Evolutionary conservation across 2,113 vertebrate genomes (phyloP).

Genomic region (Cinclus cinclus): DNA sequence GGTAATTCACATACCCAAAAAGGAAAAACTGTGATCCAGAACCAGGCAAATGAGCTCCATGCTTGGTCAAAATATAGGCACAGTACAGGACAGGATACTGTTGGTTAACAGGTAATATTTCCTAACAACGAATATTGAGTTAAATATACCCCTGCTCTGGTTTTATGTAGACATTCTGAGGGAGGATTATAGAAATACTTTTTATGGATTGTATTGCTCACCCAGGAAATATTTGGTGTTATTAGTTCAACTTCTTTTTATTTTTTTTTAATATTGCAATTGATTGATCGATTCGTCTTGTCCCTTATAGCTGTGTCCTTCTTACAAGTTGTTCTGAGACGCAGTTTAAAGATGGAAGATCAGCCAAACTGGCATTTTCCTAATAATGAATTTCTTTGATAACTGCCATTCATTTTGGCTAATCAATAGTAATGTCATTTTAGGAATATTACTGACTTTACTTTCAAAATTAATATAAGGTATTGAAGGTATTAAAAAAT

Average conservation of each 20-base stretch:
- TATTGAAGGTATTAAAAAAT: background rate
- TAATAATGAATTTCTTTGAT: background rate
- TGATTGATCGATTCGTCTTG: background rate
- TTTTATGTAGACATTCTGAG: background rate
- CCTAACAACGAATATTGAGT: background rate
- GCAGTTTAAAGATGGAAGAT: background rate
- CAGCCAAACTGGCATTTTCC: background rate
- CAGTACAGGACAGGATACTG: background rate
- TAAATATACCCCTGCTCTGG: background rate
- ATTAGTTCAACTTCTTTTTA: background rate
- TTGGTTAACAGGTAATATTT: background rate
- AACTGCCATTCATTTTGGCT: background rate
- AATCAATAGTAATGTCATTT: background rate
- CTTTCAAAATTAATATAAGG: background rate
- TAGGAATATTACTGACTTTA: background rate
- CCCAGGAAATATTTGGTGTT: background rate
- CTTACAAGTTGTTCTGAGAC: background rate
- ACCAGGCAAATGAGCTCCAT: background rate
- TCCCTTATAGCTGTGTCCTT: background rate
- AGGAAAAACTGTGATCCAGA: background rate
- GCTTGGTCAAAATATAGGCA: background rate
- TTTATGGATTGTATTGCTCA: background rate
- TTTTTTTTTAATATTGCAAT: background rate
- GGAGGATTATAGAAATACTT: background rate
- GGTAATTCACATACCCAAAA: background rate